Evolutionary conservation across 1,140 invertebrate species (phyloP), one percentile per base, ranked within the genome.

Genomic region (Fopius arisanus): DNA sequence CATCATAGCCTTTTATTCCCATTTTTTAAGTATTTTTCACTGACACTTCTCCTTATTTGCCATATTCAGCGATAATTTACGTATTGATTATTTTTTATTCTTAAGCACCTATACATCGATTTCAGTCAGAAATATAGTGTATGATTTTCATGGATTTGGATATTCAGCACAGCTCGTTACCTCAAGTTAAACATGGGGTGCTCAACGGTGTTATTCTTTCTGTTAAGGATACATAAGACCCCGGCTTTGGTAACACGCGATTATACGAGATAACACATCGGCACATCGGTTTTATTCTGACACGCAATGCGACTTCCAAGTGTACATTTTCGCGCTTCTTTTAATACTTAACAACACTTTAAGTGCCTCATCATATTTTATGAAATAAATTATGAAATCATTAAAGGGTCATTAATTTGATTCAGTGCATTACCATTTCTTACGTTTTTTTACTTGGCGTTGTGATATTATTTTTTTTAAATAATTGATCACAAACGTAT

Each of bases 191-290:
- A 26, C 23, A 78, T 78, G 77, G 43, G 16, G 78, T 78, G 81
- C 79, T 84, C 78, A 70, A 1, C 14, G 43, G 76, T 75, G 74
- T 77, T 63, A 68, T 76, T 78, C 33, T n/a, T 16, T 29, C 14
- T 81, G 83, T 82, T 78, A 78, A 81, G 80, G 76, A 74, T 82
- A 83, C 82, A 78, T 81, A 83, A 81, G 78, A 79, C 79, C 74
- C 78, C 29, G 26, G 62, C n/a, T n/a, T 48, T 48, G 43, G 16
- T 31, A 65, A 9, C 23, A 54, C 40, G 41, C 40, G 67, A 69
- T 69, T 69, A 48, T 69, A 69, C 41, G 19, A 69, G 40, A 69
- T 54, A 69, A 23, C 28, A 6, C 40, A 69, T 69, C n/a, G 10
- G 16, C 16, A 0, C 41, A 69, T 29, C 43, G 67, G 4, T 65